phyloP scores from a whole-genome alignment of 2,113 vertebrate species.

The Taxidea taxus region DNA sequence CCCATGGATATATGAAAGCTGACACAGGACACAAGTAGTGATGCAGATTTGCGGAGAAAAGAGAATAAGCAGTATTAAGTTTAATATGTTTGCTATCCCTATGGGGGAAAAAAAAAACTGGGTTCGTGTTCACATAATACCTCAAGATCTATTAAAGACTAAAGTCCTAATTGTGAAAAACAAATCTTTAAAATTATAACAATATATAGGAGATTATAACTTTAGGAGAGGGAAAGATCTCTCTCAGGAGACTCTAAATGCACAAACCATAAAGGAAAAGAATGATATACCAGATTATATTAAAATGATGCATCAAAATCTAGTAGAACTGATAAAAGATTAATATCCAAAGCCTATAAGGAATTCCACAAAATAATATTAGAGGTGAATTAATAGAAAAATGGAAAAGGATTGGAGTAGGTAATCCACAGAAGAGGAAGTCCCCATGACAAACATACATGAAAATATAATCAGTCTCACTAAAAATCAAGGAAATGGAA shows the following conservation, averaged over 20 bases:
- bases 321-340: background rate
- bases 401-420: background rate
- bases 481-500: slow-evolving; percentile 13
- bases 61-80: background rate
- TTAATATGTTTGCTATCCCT: background rate
- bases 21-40: background rate
- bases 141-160: background rate
- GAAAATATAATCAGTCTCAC: background rate
- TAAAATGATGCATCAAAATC: background rate
- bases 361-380: background rate
- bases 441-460: background rate
- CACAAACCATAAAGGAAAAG: background rate
- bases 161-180: background rate
- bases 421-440: background rate
- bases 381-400: slow-evolving; percentile 7
- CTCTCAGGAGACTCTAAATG: background rate
- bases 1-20: background rate
- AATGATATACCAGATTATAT: background rate
- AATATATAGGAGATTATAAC: background rate
- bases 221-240: background rate
- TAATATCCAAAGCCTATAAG: background rate
- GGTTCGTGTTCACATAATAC: background rate
- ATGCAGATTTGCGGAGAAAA: background rate
- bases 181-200: background rate
- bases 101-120: background rate